Percentiles rank a stretch among this genome's conserved stretches.
These are phyloP conservation scores for Clarias laeviceps DNA, from an alignment of 2,797 vertebrate genomes.

Conservation along the genomic window DNA sequence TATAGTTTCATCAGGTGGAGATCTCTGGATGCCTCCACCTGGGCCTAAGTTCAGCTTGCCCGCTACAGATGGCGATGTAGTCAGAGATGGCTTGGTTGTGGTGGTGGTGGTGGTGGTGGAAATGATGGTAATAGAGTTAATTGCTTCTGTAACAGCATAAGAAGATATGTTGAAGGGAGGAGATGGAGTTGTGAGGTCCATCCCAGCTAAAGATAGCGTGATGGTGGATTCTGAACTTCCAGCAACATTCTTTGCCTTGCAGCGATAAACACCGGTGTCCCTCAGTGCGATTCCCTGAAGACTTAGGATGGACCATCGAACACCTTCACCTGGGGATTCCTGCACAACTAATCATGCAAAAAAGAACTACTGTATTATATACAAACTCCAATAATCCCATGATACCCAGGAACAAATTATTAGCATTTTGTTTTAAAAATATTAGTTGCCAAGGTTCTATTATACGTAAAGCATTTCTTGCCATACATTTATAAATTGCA, in stretches of 20 bases:
- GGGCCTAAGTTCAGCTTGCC: slow-evolving; percentile 36
- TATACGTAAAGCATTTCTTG: not conserved
- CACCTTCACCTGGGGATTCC: slow-evolving; percentile 89
- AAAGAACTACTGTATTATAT: not conserved
- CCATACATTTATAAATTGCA: not conserved
- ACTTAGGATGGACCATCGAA: slow-evolving; percentile 94
- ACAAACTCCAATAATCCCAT: not conserved
- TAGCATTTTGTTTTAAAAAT: slow-evolving; percentile 2
- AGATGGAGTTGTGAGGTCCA: slow-evolving; percentile 69
- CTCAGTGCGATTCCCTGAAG: slow-evolving; percentile 83
- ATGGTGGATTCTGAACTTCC: slow-evolving; percentile 85
- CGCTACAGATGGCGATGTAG: slow-evolving; percentile 39
- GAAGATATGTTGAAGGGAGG: slow-evolving; percentile 57
- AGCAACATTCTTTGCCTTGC: slow-evolving; percentile 91
- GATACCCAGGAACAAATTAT: not conserved
- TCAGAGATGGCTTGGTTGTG: slow-evolving; percentile 34
- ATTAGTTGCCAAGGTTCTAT: not conserved
- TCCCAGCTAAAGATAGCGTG: slow-evolving; percentile 81
- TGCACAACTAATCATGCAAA: slow-evolving; percentile 80
- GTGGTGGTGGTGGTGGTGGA: slow-evolving; percentile 39
- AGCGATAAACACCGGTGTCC: slow-evolving; percentile 90
- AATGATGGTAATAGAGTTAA: slow-evolving; percentile 31
- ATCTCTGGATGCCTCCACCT: slow-evolving; percentile 52
- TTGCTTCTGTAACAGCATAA: slow-evolving; percentile 45
- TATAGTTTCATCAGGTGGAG: slow-evolving; percentile 57